phyloP scores from a whole-genome alignment of 30 jellyfish, hydroid and myxozoan genomes.

The Mastigias papua region DNA sequence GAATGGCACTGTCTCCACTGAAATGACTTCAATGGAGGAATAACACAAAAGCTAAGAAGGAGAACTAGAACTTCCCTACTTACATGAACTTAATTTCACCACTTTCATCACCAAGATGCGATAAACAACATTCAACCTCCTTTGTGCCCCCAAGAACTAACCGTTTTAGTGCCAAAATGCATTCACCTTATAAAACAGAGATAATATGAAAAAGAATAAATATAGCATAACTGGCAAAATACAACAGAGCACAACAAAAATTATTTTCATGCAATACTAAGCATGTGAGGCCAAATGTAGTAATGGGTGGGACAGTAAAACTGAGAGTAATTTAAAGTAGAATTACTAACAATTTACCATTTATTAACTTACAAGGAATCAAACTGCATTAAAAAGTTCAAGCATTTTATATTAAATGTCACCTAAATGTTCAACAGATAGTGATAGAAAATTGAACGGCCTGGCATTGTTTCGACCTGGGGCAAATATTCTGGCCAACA shows the following conservation, averaged over 20 bases:
- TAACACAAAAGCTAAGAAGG: background rate
- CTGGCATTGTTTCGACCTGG: too few relatives aligned
- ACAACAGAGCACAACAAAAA: background rate
- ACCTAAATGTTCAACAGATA: too few relatives aligned
- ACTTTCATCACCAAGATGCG: conserved; percentile 93
- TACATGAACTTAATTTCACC: conserved; percentile 78
- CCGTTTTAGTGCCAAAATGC: conserved; percentile 83
- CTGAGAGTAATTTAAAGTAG: background rate
- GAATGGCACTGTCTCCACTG: too few relatives aligned
- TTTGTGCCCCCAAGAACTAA: conserved; percentile 46
- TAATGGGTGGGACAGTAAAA: background rate
- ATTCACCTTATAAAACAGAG: conserved; percentile 83
- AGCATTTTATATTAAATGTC: too few relatives aligned
- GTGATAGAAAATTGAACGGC: too few relatives aligned
- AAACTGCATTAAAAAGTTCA: too few relatives aligned
- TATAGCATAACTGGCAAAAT: background rate
- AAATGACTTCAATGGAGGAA: background rate
- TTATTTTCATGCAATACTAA: too few relatives aligned
- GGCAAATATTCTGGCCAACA: too few relatives aligned
- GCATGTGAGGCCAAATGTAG: too few relatives aligned
- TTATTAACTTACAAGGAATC: too few relatives aligned
- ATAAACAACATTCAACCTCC: conserved; percentile 48
- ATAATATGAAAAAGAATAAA: background rate
- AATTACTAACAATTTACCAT: background rate
- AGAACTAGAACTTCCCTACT: background rate